phyloP scores from a whole-genome alignment of 1,140 invertebrate genomes.

The Notospermus geniculatus region DNA sequence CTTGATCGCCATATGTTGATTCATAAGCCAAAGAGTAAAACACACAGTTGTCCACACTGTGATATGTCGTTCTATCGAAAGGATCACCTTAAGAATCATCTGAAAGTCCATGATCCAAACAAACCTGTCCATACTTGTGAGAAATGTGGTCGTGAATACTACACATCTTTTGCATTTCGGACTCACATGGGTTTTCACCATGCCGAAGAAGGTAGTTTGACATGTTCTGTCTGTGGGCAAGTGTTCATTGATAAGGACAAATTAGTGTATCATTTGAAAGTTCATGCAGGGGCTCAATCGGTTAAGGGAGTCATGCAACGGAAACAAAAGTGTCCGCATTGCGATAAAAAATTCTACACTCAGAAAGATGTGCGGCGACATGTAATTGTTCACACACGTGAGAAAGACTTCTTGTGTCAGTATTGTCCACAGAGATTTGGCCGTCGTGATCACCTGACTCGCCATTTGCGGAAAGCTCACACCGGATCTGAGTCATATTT shows the following conservation, averaged over 20 bases:
- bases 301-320: conserved; percentile 70
- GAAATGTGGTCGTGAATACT: conserved; percentile 71
- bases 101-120: conserved; percentile 68
- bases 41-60: conserved; percentile 67
- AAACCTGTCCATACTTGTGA: conserved; percentile 69
- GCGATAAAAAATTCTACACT: conserved; percentile 73
- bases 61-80: conserved; percentile 68
- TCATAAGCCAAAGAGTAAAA: conserved; percentile 41
- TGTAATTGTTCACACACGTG: conserved; percentile 74
- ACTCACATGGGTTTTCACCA: conserved; percentile 74
- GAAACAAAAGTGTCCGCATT: conserved; percentile 71
- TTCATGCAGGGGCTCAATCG: conserved; percentile 70
- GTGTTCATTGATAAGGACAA: conserved; percentile 65
- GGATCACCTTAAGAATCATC: conserved; percentile 66
- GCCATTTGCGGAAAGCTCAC: conserved; percentile 75
- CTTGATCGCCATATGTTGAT: conserved; percentile 42
- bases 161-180: conserved; percentile 67
- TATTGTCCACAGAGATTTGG: conserved; percentile 77
- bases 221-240: conserved; percentile 71
- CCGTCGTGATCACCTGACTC: conserved; percentile 74
- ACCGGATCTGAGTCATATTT: conserved; percentile 15
- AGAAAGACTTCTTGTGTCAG: conserved; percentile 73
- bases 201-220: conserved; percentile 68
- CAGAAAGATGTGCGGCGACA: conserved; percentile 78
- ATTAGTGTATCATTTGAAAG: conserved; percentile 71